Percentiles rank a stretch among this genome's conserved stretches.
Conservation (phyloP, 92 coral and sea anemone species). For the Porites lobata region DNA sequence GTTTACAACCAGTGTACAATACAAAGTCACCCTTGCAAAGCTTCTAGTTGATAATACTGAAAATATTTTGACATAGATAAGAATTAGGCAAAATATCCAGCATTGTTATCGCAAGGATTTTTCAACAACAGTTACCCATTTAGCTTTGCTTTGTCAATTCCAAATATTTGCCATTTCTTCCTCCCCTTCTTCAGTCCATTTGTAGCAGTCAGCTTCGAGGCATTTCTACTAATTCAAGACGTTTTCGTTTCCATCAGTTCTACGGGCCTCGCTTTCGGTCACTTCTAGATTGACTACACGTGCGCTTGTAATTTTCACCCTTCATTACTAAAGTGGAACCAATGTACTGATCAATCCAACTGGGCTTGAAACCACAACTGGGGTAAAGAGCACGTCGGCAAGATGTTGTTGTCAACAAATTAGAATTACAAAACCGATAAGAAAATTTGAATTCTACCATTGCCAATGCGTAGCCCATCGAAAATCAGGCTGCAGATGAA, state of each 20-base stretch:
- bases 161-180: background rate
- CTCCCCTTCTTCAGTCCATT: background rate
- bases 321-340: conserved; percentile 15
- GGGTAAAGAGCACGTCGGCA: conserved; percentile 6
- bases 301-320: background rate
- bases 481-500: background rate
- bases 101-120: conserved; percentile 1
- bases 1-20: conserved; percentile 6
- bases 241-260: no score
- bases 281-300: background rate
- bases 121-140: conserved; percentile 1
- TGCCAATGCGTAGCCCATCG: background rate
- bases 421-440: conserved; percentile 55
- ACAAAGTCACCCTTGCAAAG: conserved; percentile 15
- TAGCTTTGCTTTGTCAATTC: background rate
- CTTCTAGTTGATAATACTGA: conserved; percentile 30
- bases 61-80: conserved; percentile 39
- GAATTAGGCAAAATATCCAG: conserved; percentile 42
- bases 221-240: background rate
- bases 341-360: background rate
- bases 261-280: no score
- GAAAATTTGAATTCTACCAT: conserved; percentile 27
- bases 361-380: conserved; percentile 12
- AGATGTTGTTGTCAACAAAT: conserved; percentile 43
- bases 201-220: background rate